Base-by-base conservation (phyloP, 1,140 invertebrate genomes). In the Drosophila tristis region DNA sequence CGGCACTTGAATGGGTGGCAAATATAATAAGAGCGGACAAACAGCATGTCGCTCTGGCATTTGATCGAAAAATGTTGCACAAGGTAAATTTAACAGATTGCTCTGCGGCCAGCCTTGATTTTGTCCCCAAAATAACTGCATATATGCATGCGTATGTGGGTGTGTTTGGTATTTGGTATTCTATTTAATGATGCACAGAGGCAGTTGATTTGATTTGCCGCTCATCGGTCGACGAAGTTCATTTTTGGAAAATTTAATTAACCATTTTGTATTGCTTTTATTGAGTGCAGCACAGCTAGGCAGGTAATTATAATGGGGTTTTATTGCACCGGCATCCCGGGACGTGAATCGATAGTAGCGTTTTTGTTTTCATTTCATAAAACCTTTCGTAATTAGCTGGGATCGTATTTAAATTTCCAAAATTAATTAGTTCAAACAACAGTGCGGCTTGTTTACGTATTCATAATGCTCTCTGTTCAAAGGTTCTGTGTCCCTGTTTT, bases 351-450 rank as follows among this genome's bases (percentile, higher is more conserved):
- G 45, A 35, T 58, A 53, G 2, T 16, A 26, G 5, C 15, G 31
- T 23, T 64, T 75, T 57, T 72, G 57, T 71, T 84, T 82, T 63
- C 49, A 9, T 79, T 79, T 42, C 50, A 72, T 74, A 57, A 73
- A 74, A 77, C 31, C 31, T 78, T 78, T 66, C 68, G 61, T 86
- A 87, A 87, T 87, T 82, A 78, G 82, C 74, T 72, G 64, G 82
- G 70, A 63, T 74, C 63, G 54, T 57, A 66, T 82, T 76, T 76
- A 79, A 87, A 76, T 79, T 70, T 89, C 66, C 60, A 73, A 89
- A 87, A 89, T 87, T 89, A 87, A 87, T 87, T 87, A 82, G 78
- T 76, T 53, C 66, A 73, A 82, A 87, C 82, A 87, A 82, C 51
- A 67, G 63, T 61, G 84, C 57, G 82, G 82, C 72, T 78, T 74